Percentiles rank a stretch among this genome's conserved stretches.
phyloP scores from a whole-genome alignment of 2,888 invertebrate species.

The Dusona sp. region DNA sequence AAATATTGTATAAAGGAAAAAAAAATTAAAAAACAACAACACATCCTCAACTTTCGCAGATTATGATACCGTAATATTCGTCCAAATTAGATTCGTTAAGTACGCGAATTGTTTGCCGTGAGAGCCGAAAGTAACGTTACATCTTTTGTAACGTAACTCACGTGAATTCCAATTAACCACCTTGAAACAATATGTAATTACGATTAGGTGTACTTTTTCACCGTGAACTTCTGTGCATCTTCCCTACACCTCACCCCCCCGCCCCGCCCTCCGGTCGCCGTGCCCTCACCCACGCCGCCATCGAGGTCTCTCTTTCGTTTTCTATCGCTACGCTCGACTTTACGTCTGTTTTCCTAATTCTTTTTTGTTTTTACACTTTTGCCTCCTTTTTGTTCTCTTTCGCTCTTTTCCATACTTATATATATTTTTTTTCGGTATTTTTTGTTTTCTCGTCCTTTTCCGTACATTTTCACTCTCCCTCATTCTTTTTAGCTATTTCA shows the following conservation, averaged over 20 bases:
- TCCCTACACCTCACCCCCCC: slow-evolving; percentile 30
- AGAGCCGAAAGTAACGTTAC: slow-evolving; percentile 53
- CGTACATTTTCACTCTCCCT: too few relatives aligned
- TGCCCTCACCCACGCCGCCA: neutral
- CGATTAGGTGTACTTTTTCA: slow-evolving; percentile 47
- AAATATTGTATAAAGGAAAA: neutral
- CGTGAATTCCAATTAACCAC: slow-evolving; percentile 60
- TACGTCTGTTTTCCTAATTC: neutral
- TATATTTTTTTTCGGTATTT: neutral
- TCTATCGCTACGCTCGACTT: neutral
- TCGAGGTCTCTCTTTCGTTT: neutral
- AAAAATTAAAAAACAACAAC: slow-evolving; percentile 18
- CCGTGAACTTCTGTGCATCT: slow-evolving; percentile 60
- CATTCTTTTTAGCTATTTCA: too few relatives aligned
- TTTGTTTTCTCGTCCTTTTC: too few relatives aligned
- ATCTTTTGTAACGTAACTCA: slow-evolving; percentile 47
- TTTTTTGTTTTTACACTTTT: neutral
- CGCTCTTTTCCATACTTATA: neutral
- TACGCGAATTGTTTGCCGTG: slow-evolving; percentile 53
- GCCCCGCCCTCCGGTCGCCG: slow-evolving; percentile 10
- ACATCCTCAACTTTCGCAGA: neutral
- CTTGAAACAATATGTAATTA: slow-evolving; percentile 61
- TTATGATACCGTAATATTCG: slow-evolving; percentile 54
- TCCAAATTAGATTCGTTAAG: slow-evolving; percentile 54
- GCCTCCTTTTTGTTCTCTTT: neutral